Evolutionary conservation across 2,797 vertebrate genomes (phyloP).

Genomic region (Lutjanus campechanus): DNA sequence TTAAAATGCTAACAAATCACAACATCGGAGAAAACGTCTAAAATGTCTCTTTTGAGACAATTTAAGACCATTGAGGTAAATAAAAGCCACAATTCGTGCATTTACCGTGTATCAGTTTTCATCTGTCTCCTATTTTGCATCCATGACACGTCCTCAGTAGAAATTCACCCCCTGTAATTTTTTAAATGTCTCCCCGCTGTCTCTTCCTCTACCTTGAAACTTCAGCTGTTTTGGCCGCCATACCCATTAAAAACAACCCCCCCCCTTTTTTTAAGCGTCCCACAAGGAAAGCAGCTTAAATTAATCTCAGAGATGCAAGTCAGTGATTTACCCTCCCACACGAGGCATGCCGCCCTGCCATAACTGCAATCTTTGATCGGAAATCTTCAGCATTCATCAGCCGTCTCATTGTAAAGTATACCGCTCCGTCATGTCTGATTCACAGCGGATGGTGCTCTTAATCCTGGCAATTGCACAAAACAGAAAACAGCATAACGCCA

Average conservation of each 20-base stretch:
- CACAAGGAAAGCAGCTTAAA: constrained; percentile 77
- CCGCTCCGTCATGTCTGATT: constrained; percentile 19
- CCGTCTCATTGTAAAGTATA: constrained; percentile 25
- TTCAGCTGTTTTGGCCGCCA: constrained; percentile 62
- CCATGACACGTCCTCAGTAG: constrained; percentile 17
- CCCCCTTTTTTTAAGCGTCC: constrained; percentile 36
- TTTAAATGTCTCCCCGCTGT: constrained; percentile 33
- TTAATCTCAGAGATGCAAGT: constrained; percentile 75
- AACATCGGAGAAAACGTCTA: not conserved
- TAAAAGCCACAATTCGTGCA: not conserved
- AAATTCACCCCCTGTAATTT: constrained; percentile 21
- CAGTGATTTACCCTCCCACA: constrained; percentile 62
- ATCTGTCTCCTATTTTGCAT: constrained; percentile 14
- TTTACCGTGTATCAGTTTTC: constrained; percentile 4
- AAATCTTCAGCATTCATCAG: constrained; percentile 31
- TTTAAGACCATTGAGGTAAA: not conserved
- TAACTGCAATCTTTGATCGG: constrained; percentile 43
- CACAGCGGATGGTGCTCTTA: not conserved
- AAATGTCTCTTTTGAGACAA: no score
- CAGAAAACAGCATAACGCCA: not conserved
- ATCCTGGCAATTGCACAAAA: constrained; percentile 12
- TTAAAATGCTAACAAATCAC: not conserved
- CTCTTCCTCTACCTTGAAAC: constrained; percentile 52
- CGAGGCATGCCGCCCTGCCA: constrained; percentile 8
- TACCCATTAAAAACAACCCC: constrained; percentile 38